Evolutionary conservation across 2,113 vertebrate species (phyloP).

Genomic region (Oxygymnocypris stewartii): DNA sequence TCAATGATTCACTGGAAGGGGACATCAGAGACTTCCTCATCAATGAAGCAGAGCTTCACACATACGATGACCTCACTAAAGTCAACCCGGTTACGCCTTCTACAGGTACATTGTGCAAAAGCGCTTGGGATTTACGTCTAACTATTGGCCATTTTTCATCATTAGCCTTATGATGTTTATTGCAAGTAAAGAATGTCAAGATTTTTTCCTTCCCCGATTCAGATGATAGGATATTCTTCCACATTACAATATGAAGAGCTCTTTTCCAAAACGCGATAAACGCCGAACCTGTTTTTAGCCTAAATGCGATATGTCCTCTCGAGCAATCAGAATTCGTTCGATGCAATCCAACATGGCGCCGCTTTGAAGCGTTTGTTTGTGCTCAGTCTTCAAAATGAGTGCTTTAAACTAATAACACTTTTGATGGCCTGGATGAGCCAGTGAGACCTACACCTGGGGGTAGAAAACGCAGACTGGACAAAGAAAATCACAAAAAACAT

Average conservation of each 20-base stretch:
- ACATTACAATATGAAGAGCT: background rate
- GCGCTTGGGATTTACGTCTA: background rate
- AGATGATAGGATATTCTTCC: background rate
- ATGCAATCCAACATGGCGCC: no score
- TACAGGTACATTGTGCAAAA: slow-evolving; percentile 77
- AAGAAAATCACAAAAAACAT: no score
- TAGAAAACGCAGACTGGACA: no score
- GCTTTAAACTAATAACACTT: no score
- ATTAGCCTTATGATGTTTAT: background rate
- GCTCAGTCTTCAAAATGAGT: no score
- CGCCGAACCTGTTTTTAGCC: no score
- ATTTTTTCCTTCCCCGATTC: background rate
- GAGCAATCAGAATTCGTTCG: no score
- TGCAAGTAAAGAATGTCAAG: background rate
- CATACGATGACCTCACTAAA: slow-evolving; percentile 92
- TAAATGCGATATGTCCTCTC: no score
- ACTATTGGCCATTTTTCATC: background rate
- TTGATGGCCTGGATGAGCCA: no score
- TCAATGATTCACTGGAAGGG: slow-evolving; percentile 75
- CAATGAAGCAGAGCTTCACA: slow-evolving; percentile 81
- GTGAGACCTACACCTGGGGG: no score
- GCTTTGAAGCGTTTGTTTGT: no score
- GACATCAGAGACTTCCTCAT: slow-evolving; percentile 83
- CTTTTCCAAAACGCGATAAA: no score
- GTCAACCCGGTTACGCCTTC: slow-evolving; percentile 91